Base-by-base conservation (phyloP, 2,888 invertebrate genomes). In the Drosophila maculinotata region DNA sequence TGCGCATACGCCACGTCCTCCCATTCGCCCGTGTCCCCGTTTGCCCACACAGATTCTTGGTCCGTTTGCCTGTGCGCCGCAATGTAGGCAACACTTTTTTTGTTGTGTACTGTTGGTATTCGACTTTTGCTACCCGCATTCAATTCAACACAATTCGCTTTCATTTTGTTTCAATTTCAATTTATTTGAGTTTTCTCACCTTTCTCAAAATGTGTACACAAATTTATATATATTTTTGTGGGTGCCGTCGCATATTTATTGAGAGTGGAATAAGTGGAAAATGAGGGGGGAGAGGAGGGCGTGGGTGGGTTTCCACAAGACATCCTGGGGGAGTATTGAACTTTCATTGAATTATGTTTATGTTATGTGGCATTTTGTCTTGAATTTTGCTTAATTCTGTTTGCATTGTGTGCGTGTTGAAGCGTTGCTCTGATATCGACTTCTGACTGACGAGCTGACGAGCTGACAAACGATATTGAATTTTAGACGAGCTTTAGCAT, bases 141-240 rank as follows among this genome's bases (percentile, higher is more conserved):
- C 45, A 51, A 51, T 62, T 57, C 49, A 53, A 60, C 44, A 36
- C 74, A 49, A 28, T 66, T 69, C 70, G 68, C 47, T 80, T 69
- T 71, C 71, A 81, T 81, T 81, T 71, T 74, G 85, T 74, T 81
- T 84, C 80, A 79, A 76, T 80, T 80, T 78, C 64, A 64, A 79
- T 84, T 76, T 74, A 74, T 68, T 63, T 76, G 71, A 53, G 59
- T 52, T 58, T 63, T 53, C 66, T 58, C 76, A 60, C 60, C 59
- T 49, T 36, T 20, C 20, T 31, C 42, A 12, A 30, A 62, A 54
- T 57, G 56, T 69, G 60, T 63, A 53, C 63, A 73, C 51, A 77
- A 48, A 53, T 44, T 39, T 53, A n/a, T n/a, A n/a, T n/a, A n/a
- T n/a, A n/a, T 45, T 67, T 54, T 39, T 39, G 8, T 4, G 30